A percentile compares a stretch with the other conserved stretches of the same genome.
Evolutionary conservation across 2,888 invertebrate genomes (phyloP).

Genomic region (Ichneumoninae sp.): DNA sequence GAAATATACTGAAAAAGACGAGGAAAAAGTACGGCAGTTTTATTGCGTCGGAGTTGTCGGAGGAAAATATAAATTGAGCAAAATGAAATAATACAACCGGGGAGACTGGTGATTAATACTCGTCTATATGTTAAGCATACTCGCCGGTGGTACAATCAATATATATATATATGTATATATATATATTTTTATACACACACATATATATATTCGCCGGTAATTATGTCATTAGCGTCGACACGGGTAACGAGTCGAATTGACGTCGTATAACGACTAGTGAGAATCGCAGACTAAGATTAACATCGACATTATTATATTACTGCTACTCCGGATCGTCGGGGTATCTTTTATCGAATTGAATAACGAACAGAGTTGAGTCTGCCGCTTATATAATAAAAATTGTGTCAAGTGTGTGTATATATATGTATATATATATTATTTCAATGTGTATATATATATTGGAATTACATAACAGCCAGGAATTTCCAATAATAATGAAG

Average conservation of each 20-base stretch:
- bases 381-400: conserved; percentile 49
- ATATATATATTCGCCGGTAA: conserved; percentile 45
- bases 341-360: conserved; percentile 53
- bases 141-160: conserved; percentile 24
- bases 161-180: too few relatives aligned
- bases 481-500: conserved; percentile 58
- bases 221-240: conserved; percentile 65
- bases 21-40: not conserved
- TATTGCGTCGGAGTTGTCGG: conserved; percentile 7
- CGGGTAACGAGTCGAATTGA: conserved; percentile 62
- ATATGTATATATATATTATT: conserved; percentile 13
- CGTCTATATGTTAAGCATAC: conserved; percentile 63
- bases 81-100: conserved; percentile 39
- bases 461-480: conserved; percentile 29
- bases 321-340: conserved; percentile 27
- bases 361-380: conserved; percentile 54
- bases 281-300: conserved; percentile 46
- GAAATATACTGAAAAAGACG: not conserved
- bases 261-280: conserved; percentile 60
- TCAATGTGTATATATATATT: conserved; percentile 19
- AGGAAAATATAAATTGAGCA: conserved; percentile 12
- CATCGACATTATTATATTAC: conserved; percentile 56
- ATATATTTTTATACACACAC: not conserved
- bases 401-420: conserved; percentile 45
- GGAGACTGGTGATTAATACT: conserved; percentile 45